These are phyloP conservation scores for Tachina lurida DNA, from an alignment of 2,888 invertebrate genomes.

Conservation along the genomic window DNA sequence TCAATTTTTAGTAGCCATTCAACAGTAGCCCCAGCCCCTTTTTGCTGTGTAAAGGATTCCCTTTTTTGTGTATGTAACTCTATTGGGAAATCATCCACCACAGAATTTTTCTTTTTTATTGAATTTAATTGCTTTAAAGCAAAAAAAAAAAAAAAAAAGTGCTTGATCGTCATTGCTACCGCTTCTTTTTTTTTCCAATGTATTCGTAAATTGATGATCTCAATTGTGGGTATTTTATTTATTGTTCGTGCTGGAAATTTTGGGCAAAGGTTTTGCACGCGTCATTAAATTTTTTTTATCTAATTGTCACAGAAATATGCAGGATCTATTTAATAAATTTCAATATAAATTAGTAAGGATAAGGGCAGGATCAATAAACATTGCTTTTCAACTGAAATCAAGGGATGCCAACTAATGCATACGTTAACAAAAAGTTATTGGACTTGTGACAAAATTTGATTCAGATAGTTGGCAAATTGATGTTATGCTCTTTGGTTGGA, in stretches of 20 bases:
- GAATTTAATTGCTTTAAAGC: constrained; percentile 49
- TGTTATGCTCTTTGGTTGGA: too few relatives aligned
- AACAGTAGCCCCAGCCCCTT: constrained; percentile 41
- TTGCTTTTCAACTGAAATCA: neutral
- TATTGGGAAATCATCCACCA: constrained; percentile 47
- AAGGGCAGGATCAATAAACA: constrained; percentile 69
- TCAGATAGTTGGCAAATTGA: too few relatives aligned
- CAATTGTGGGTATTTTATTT: constrained; percentile 7
- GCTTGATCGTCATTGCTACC: neutral
- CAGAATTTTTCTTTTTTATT: constrained; percentile 43
- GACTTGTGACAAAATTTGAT: too few relatives aligned
- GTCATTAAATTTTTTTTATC: constrained; percentile 40
- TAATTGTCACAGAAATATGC: constrained; percentile 54
- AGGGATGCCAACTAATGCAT: neutral
- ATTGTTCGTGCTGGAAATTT: constrained; percentile 15
- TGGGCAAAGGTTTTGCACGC: constrained; percentile 65
- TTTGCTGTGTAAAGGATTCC: constrained; percentile 44
- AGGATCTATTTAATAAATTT: constrained; percentile 63
- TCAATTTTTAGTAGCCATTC: constrained; percentile 10
- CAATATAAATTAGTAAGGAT: constrained; percentile 63
- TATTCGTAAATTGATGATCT: constrained; percentile 47
- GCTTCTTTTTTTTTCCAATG: constrained; percentile 37
- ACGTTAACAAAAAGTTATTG: neutral
- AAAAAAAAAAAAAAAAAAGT: constrained; percentile 10
- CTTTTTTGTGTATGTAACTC: neutral